Base-by-base conservation (phyloP, 1,140 invertebrate genomes). In the Orius laevigatus region DNA sequence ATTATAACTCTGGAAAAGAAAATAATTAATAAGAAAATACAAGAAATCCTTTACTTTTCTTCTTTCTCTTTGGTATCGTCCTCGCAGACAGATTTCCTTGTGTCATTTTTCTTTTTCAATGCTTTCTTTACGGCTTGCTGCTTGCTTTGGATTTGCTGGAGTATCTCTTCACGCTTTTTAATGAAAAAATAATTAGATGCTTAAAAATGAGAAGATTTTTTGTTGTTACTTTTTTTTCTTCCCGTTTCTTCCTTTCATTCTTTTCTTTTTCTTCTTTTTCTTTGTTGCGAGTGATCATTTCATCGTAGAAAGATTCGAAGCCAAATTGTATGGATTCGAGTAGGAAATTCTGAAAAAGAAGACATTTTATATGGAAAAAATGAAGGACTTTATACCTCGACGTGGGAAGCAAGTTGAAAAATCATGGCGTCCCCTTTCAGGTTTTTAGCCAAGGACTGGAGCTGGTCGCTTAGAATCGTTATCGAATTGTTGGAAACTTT, bases 301-400 rank as follows among this genome's bases (percentile, higher is more conserved):
- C 78, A 52, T 88, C 84, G 60, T 86, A 85, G 63, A 85, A 85
- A 35, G 82, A 86, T 48, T 74, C 70, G 51, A 70, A 72, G 1
- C 72, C 72, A 14, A 82, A 79, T 59, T 78, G 79, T 58, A 86
- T 86, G 58, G 84, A 68, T 14, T 71, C 58, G 54, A 78, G 71
- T 2, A 89, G 65, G 62, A 78, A 86, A 64, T 74, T 67, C 61
- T 73, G 60, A 11, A 60, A 62, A 47, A 45, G 43, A 41, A 46
- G 32, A 42, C 14, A 46, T 9, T 45, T 2, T 32, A 20, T 16
- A 12, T 5, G 5, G 2, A 46, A 8, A 5, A 35, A 19, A 35
- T 2, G 12, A 6, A 12, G 31, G 5, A 34, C 11, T 34, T 15
- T 36, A 12, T 57, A 58, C 69, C 60, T 77, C 67, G 1, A 82